phyloP scores from a whole-genome alignment of 2,113 vertebrate genomes.

The Anoura caudifer region DNA sequence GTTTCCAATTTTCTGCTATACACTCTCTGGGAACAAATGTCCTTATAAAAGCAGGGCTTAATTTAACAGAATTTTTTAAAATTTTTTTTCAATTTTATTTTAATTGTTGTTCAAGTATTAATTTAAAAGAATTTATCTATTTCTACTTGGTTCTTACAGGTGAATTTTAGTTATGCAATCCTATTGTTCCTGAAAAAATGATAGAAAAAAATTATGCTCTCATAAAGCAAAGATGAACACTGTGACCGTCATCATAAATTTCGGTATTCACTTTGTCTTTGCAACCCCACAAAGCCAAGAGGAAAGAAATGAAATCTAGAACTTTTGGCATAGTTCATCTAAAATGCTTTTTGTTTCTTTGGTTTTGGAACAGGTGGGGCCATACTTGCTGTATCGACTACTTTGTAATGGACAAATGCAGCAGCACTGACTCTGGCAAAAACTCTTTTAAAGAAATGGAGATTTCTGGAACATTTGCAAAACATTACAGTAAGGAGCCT shows the following conservation, averaged over 20 bases:
- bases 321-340: background rate
- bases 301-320: background rate
- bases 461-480: background rate
- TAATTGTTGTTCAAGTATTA: too few relatives aligned
- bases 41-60: background rate
- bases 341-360: background rate
- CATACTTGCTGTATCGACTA: background rate
- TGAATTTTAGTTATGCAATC: background rate
- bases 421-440: background rate
- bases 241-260: background rate
- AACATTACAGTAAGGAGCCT: background rate
- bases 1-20: background rate
- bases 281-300: background rate
- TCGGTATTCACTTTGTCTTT: background rate
- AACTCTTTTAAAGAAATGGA: background rate
- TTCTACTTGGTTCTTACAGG: background rate
- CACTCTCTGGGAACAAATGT: background rate
- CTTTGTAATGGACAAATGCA: background rate
- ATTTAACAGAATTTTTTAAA: background rate
- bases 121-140: background rate
- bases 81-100: too few relatives aligned
- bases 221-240: background rate
- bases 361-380: background rate
- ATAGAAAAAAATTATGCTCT: background rate
- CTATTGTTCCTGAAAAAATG: background rate